Percentiles rank a stretch among this genome's conserved stretches.
Conservation (phyloP, 2,113 vertebrate species). For the Spizaetus ornatus region DNA sequence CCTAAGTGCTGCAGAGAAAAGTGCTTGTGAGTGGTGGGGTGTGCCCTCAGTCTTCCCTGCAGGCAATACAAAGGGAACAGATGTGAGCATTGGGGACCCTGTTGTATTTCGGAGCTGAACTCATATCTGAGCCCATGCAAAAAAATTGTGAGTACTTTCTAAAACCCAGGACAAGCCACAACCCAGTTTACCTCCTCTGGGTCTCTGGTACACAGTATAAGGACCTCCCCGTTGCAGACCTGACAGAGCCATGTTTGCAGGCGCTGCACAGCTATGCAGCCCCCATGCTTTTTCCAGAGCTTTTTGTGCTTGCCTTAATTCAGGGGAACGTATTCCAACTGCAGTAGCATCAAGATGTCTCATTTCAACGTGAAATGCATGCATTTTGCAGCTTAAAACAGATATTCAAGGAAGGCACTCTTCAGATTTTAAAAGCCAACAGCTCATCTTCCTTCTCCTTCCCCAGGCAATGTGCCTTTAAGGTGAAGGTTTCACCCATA, state of each 20-base stretch:
- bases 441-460: neutral
- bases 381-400: neutral
- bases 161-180: neutral
- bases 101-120: neutral
- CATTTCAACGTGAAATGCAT: neutral
- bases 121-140: neutral
- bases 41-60: neutral
- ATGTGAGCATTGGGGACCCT: neutral
- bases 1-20: neutral
- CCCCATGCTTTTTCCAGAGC: neutral
- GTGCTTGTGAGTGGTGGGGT: accelerated
- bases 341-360: neutral
- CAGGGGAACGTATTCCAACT: neutral
- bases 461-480: neutral
- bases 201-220: neutral
- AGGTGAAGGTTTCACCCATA: neutral
- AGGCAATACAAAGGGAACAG: neutral
- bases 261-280: accelerated
- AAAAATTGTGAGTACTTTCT: neutral
- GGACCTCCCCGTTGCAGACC: neutral
- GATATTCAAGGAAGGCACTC: neutral
- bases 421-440: neutral
- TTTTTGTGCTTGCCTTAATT: neutral
- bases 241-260: neutral
- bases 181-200: neutral